A percentile compares a stretch with the other conserved stretches of the same genome.
phyloP scores from a whole-genome alignment of 2,797 vertebrate species.

The Poecile montanus region DNA sequence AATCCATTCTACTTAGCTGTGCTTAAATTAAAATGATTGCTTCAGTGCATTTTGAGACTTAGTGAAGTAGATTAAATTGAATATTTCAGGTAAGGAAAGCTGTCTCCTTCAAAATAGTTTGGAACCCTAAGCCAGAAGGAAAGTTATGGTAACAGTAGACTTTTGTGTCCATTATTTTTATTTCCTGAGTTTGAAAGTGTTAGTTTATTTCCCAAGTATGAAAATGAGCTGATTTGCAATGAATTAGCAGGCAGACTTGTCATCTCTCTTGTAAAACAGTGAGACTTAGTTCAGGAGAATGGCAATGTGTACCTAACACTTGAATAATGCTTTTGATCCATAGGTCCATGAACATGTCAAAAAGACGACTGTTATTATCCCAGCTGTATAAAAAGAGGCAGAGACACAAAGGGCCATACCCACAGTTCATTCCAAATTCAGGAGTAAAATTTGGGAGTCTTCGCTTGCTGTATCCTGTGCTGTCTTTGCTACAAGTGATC shows the following conservation, averaged over 20 bases:
- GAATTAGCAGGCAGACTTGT: not conserved
- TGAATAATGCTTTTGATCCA: not conserved
- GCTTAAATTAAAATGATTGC: not conserved
- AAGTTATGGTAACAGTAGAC: not conserved
- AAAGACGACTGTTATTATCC: not conserved
- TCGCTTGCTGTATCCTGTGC: not conserved
- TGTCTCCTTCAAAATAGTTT: not conserved
- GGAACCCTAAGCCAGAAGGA: not conserved
- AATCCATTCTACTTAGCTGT: not conserved
- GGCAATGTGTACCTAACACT: not conserved
- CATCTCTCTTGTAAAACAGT: not conserved
- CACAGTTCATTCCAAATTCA: not conserved
- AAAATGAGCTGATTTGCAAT: not conserved
- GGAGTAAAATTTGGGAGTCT: not conserved
- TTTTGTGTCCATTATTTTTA: not conserved
- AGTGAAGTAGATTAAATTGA: not conserved
- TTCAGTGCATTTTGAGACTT: not conserved
- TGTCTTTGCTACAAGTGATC: not conserved
- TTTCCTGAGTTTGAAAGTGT: not conserved
- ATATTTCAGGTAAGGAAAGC: not conserved
- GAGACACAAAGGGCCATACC: not conserved
- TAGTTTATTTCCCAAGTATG: not conserved
- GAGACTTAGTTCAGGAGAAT: not conserved
- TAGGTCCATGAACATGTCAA: not conserved
- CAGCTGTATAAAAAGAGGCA: not conserved